Percentiles rank a stretch among this genome's conserved stretches.
phyloP scores from a whole-genome alignment of 2,888 invertebrate genomes.

The Periphyllus acericola region DNA sequence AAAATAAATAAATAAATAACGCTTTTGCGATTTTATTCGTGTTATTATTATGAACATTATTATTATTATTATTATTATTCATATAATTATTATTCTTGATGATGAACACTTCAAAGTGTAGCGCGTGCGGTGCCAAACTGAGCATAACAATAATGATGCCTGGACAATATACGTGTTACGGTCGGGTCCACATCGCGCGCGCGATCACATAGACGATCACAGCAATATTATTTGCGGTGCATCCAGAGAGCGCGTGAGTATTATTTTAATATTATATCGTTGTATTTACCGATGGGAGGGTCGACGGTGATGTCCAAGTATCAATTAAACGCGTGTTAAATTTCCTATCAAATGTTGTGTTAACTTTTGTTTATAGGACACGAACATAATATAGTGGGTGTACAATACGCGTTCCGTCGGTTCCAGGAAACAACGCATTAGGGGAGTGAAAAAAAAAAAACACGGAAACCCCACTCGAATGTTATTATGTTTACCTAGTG shows the following conservation, averaged over 20 bases:
- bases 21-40: background rate
- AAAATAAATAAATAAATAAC: constrained; percentile 22
- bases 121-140: constrained; percentile 8
- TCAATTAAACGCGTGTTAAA: constrained; percentile 1
- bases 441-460: no score
- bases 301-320: constrained; percentile 7
- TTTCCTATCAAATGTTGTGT: constrained; percentile 1
- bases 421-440: background rate
- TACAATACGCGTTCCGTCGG: background rate
- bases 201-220: constrained; percentile 32
- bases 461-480: background rate
- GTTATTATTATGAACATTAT: background rate
- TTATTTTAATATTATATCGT: background rate
- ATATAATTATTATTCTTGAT: background rate
- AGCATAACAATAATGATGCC: constrained; percentile 22
- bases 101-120: constrained; percentile 37
- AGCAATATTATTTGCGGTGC: background rate
- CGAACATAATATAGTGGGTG: no score
- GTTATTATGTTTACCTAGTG: background rate
- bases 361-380: constrained; percentile 5
- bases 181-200: background rate
- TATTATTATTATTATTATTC: background rate
- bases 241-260: background rate
- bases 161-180: constrained; percentile 1
- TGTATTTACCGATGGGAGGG: constrained; percentile 10